Conservation (phyloP, 2,888 invertebrate genomes). For the Acrocyrtus sp. region DNA sequence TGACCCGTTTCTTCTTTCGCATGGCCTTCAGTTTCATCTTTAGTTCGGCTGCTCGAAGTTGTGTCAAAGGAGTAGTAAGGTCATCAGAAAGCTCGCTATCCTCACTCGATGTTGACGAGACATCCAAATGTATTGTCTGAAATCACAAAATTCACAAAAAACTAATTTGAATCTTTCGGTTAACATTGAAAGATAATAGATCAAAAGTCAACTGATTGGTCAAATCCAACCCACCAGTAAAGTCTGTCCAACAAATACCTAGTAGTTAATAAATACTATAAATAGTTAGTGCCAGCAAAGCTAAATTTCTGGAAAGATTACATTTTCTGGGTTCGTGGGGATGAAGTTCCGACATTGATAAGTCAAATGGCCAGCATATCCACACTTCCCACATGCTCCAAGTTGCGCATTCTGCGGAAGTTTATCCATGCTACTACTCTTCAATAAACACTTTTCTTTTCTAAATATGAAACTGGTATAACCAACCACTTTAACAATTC, state of each 20-base stretch:
- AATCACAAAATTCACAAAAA: conserved; percentile 13
- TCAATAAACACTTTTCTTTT: no score
- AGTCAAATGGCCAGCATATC: conserved; percentile 95
- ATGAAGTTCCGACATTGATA: conserved; percentile 96
- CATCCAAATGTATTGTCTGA: conserved; percentile 76
- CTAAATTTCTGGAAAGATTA: no score
- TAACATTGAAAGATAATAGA: neutral
- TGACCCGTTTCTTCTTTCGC: conserved; percentile 41
- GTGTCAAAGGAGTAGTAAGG: conserved; percentile 84
- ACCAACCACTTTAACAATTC: no score
- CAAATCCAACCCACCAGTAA: no score
- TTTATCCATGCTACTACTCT: conserved; percentile 44
- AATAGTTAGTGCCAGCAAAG: no score
- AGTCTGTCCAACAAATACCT: no score
- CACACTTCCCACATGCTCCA: conserved; percentile 89
- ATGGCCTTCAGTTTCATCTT: conserved; percentile 58
- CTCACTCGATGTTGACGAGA: conserved; percentile 94
- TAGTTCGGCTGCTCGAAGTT: conserved; percentile 81
- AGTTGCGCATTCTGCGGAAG: conserved; percentile 29
- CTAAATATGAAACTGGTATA: no score
- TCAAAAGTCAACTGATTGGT: no score
- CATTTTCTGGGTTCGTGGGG: conserved; percentile 91
- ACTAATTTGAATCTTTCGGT: conserved; percentile 59
- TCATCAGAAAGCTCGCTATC: conserved; percentile 85
- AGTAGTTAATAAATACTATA: no score